phyloP scores from a whole-genome alignment of 2,113 vertebrate species.

The Aphelocoma coerulescens region DNA sequence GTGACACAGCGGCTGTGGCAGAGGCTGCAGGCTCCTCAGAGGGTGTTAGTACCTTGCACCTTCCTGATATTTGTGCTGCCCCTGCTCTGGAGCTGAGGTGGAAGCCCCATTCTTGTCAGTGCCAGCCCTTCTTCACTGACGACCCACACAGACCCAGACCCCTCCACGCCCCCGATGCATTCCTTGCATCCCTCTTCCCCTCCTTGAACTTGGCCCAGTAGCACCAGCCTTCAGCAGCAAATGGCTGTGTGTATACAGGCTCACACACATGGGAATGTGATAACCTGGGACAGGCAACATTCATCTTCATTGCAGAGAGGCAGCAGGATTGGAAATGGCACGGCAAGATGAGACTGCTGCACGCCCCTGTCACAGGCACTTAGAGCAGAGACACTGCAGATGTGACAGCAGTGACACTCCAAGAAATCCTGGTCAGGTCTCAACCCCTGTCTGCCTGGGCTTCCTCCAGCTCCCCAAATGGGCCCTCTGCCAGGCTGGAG shows the following conservation, averaged over 20 bases:
- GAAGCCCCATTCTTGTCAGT: not conserved
- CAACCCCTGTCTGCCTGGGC: not conserved
- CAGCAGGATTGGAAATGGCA: slow-evolving; percentile 23
- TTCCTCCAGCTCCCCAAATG: not conserved
- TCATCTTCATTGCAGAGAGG: slow-evolving; percentile 30
- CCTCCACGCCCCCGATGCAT: not conserved
- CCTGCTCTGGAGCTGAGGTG: not conserved
- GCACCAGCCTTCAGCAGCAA: not conserved
- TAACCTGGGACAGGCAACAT: slow-evolving; percentile 7
- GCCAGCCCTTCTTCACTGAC: not conserved
- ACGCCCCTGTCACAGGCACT: not conserved
- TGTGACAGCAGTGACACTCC: not conserved
- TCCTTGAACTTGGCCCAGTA: not conserved
- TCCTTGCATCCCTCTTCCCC: not conserved
- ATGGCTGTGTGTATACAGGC: not conserved
- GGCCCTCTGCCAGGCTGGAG: not conserved
- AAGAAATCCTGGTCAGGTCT: not conserved
- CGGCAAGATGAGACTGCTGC: not conserved
- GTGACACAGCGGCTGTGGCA: not conserved
- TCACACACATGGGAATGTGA: not conserved
- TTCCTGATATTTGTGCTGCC: not conserved
- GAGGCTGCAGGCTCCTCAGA: not conserved
- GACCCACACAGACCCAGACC: not conserved
- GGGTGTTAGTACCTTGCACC: too few species aligned
- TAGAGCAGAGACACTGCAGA: not conserved